Evolutionary conservation across 2,888 invertebrate genomes (phyloP), one percentile per base, ranked within the genome.

Genomic region (Cotesia congregata): DNA sequence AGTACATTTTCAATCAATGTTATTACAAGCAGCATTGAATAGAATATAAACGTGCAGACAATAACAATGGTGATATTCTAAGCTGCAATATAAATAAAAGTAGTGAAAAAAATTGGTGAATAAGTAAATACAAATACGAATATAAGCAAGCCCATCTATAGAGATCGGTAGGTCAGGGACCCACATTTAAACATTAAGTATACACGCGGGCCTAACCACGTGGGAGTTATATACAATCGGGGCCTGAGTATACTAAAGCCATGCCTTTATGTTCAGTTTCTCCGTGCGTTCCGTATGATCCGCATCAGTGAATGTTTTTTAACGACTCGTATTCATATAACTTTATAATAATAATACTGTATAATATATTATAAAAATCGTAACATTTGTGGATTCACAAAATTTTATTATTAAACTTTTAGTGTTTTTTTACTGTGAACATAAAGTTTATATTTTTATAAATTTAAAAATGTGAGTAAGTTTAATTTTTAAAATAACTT

Each of bases 121-220:
- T 7, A 12, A 12, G 12, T 12, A 50, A 50, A 50, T 12, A 12
- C 7, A 50, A 4, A 12, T 50, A 12, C 12, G 12, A 50, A 50
- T 12, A 50, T 50, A 2, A 50, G 50, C 12, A 12, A 12, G 50
- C 12, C 7, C 12, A 50, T 12, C 7, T 50, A 50, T 50, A 50
- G 50, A 50, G 50, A 50, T 50, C 50, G 50, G 50, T 50, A 50
- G 50, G 50, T 50, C 50, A 50, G 50, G 50, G 50, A 50, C 50
- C 50, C 50, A 50, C 50, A 50, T 50, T 50, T 50, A 50, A 50
- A 50, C 50, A 50, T 50, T 50, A 50, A 50, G 12, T 50, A 12
- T 9, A 50, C 50, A 50, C 50, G 50, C 50, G 50, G 50, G 50
- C 12, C 50, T 50, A 50, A 50, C 50, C 50, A 50, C 50, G 50